A percentile compares a stretch with the other conserved stretches of the same genome.
phyloP scores from a whole-genome alignment of 2,113 vertebrate genomes.

The Genyomyrus donnyi region DNA sequence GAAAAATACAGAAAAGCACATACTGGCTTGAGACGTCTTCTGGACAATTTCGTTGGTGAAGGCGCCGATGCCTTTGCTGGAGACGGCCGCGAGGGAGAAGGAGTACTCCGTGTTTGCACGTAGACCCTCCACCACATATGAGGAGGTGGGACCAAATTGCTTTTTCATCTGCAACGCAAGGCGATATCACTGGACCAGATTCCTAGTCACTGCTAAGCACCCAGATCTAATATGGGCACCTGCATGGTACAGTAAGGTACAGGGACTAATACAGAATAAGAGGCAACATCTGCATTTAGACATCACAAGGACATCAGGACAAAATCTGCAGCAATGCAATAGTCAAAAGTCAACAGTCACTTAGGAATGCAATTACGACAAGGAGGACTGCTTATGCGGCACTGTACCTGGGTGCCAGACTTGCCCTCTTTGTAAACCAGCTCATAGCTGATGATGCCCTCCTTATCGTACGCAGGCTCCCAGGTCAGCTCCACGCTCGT shows the following conservation, averaged over 20 bases:
- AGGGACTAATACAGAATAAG: background rate
- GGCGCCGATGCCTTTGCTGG: constrained; percentile 85
- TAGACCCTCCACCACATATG: constrained; percentile 78
- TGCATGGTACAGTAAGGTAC: background rate
- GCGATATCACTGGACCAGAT: background rate
- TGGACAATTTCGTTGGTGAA: constrained; percentile 87
- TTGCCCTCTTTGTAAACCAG: constrained; percentile 84
- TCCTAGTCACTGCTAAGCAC: background rate
- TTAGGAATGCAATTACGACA: background rate
- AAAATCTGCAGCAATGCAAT: background rate
- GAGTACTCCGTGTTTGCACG: constrained; percentile 92
- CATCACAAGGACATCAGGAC: background rate
- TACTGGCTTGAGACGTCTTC: constrained; percentile 96
- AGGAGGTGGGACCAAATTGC: constrained; percentile 77
- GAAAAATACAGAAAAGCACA: constrained; percentile 47
- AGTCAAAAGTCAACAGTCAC: background rate
- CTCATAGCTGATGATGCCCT: constrained; percentile 86
- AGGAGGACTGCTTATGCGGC: background rate
- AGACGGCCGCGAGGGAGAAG: constrained; percentile 91
- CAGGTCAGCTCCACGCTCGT: constrained; percentile 82
- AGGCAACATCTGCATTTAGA: background rate
- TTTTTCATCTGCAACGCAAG: constrained; percentile 65
- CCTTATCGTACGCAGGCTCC: constrained; percentile 81
- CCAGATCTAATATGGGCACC: background rate
- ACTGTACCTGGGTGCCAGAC: constrained; percentile 72